Conservation (phyloP, 2,797 vertebrate genomes). For the Benthosema pterotum region DNA sequence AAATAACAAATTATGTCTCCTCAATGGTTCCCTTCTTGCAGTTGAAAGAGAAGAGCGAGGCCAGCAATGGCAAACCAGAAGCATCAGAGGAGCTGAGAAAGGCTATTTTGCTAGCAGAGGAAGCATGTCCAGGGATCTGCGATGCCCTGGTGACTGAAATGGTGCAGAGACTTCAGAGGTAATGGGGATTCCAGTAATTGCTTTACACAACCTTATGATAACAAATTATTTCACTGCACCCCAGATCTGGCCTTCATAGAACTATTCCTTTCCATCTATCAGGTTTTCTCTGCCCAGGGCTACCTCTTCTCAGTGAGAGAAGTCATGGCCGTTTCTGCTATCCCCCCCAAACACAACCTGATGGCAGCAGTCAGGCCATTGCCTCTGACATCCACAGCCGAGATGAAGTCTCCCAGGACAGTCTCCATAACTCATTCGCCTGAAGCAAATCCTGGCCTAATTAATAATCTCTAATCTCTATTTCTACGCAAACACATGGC, state of each 20-base stretch:
- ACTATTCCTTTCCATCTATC: conserved; percentile 23
- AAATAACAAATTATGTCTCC: neutral
- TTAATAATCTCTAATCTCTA: conserved; percentile 55
- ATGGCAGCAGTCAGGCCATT: conserved; percentile 56
- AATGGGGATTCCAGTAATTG: conserved; percentile 7
- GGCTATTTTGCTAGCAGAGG: conserved; percentile 90
- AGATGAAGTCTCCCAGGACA: conserved; percentile 67
- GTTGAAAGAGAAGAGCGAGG: conserved; percentile 90
- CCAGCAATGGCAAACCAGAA: conserved; percentile 86
- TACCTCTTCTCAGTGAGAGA: conserved; percentile 83
- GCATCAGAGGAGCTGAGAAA: conserved; percentile 88
- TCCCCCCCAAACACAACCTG: conserved; percentile 53
- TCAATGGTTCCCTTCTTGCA: conserved; percentile 55
- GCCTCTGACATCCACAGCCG: conserved; percentile 59
- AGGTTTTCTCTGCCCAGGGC: conserved; percentile 88
- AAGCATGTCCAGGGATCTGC: conserved; percentile 90
- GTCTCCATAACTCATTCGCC: conserved; percentile 60
- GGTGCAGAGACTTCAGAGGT: conserved; percentile 94
- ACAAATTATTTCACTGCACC: neutral
- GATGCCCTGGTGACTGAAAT: conserved; percentile 93
- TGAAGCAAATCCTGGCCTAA: conserved; percentile 59
- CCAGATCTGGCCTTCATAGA: conserved; percentile 15
- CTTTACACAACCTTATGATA: neutral
- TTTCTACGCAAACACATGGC: conserved; percentile 81
- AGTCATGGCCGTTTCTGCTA: conserved; percentile 41